These are phyloP conservation scores for Plecotus auritus DNA, from an alignment of 2,113 vertebrate species.

Conservation along the genomic window DNA sequence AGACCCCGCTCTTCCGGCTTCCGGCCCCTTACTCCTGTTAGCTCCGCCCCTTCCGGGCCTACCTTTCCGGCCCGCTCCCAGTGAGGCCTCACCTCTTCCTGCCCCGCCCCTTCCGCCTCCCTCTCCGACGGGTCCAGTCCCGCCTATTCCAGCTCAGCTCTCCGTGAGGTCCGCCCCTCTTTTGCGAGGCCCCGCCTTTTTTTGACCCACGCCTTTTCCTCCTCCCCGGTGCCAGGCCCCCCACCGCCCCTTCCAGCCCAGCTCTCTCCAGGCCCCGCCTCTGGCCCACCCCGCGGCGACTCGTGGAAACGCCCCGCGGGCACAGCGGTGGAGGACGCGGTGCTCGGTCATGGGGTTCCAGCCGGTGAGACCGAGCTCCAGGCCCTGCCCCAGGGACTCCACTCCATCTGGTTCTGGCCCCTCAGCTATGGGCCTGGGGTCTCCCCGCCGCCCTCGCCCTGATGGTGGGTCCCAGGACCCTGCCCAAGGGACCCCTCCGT, in stretches of 20 bases:
- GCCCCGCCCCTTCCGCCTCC: background rate
- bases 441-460: background rate
- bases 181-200: background rate
- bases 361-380: slow-evolving; percentile 46
- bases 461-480: background rate
- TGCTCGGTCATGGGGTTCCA: slow-evolving; percentile 49
- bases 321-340: background rate
- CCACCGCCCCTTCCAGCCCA: background rate
- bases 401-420: background rate
- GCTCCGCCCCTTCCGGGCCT: background rate
- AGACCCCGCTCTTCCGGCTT: background rate
- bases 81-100: background rate
- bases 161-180: too few species aligned
- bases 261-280: background rate
- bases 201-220: background rate
- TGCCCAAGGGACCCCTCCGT: background rate
- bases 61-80: background rate
- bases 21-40: background rate
- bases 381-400: background rate
- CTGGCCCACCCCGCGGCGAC: slow-evolving; percentile 25
- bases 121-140: too few species aligned
- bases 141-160: background rate
- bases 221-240: background rate
- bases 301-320: slow-evolving; percentile 17
- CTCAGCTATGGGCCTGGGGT: background rate